phyloP scores from a whole-genome alignment of 2,113 vertebrate species.

The Nothoprocta pentlandii region DNA sequence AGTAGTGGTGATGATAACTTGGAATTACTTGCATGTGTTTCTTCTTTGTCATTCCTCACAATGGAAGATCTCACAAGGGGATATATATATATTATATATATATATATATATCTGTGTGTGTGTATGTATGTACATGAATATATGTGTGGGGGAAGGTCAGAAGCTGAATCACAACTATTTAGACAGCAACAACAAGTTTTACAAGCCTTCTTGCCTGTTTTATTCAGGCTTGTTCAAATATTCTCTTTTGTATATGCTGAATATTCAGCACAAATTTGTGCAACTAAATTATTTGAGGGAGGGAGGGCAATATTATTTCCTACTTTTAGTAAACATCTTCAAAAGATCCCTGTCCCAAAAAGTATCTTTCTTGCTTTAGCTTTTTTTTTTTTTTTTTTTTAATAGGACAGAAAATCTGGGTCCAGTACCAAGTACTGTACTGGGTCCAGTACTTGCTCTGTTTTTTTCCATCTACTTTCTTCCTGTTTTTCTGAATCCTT shows the following conservation, averaged over 20 bases:
- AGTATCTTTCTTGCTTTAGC: not conserved
- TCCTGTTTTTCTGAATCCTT: not conserved
- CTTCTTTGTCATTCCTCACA: not conserved
- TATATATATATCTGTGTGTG: no score
- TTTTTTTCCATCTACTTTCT: not conserved
- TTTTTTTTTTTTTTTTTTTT: not conserved
- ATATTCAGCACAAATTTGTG: not conserved
- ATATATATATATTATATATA: no score
- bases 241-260: not conserved
- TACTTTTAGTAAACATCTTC: not conserved
- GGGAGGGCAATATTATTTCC: not conserved
- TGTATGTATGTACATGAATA: no score
- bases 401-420: not conserved
- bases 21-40: not conserved
- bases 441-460: not conserved
- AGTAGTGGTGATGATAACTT: not conserved
- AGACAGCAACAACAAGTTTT: not conserved
- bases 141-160: not conserved
- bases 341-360: not conserved
- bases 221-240: not conserved
- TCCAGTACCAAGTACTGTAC: not conserved
- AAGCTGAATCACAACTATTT: not conserved
- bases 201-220: not conserved
- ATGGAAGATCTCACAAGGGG: no score
- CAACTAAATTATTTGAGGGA: not conserved